These are phyloP conservation scores for Ennomos quercinarius DNA, from an alignment of 2,888 invertebrate genomes.

Conservation along the genomic window DNA sequence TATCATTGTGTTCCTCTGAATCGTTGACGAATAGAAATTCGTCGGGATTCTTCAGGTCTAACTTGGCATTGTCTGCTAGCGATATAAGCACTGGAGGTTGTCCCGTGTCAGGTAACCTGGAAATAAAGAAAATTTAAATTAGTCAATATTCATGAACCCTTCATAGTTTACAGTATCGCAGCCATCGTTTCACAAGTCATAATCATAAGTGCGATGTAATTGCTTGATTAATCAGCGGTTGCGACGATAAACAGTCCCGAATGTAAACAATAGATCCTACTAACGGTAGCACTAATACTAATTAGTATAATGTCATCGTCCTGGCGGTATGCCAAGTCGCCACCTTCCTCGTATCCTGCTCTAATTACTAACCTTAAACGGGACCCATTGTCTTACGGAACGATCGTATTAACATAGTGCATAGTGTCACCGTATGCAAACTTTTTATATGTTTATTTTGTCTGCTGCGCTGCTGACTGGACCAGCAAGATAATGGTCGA, in stretches of 20 bases:
- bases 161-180: background rate
- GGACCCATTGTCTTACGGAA: conserved; percentile 2
- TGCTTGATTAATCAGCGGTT: conserved; percentile 11
- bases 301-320: conserved; percentile 26
- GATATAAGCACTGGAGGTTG: conserved; percentile 86
- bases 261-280: conserved; percentile 14
- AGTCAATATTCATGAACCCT: conserved; percentile 10
- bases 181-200: conserved; percentile 5
- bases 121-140: conserved; percentile 50
- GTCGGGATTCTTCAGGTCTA: conserved; percentile 85
- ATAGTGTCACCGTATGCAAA: too few species aligned
- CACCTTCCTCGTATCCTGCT: conserved; percentile 8
- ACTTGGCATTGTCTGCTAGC: conserved; percentile 85
- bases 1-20: conserved; percentile 75
- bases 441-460: too few species aligned
- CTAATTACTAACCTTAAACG: conserved; percentile 15
- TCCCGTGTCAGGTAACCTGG: conserved; percentile 87
- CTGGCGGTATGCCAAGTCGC: conserved; percentile 19
- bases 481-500: too few species aligned
- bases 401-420: too few species aligned
- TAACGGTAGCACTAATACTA: conserved; percentile 9
- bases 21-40: conserved; percentile 81
- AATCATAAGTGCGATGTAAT: conserved; percentile 15
- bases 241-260: conserved; percentile 12
- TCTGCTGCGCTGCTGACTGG: too few species aligned